Evolutionary conservation across 2,797 vertebrate genomes (phyloP), one percentile per base, ranked within the genome.

Genomic region (Bovichtus variegatus): DNA sequence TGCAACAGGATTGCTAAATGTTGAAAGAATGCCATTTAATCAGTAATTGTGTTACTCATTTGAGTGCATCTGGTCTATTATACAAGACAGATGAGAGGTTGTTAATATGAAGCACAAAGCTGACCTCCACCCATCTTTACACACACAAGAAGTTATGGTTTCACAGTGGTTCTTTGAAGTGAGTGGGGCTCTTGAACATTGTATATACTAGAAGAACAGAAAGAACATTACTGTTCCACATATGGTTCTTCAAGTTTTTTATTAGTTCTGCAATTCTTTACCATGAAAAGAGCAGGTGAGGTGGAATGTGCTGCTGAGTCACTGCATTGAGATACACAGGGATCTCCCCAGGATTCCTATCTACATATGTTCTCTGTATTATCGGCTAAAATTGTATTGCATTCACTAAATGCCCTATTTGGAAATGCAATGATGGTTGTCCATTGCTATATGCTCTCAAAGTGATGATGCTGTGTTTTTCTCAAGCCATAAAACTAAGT

Each of bases 11-110:
- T n/a, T n/a, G n/a, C n/a, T n/a, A n/a, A n/a, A n/a, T n/a, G n/a
- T n/a, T n/a, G n/a, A n/a, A n/a, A n/a, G n/a, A n/a, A n/a, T n/a
- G n/a, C n/a, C n/a, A n/a, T n/a, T n/a, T n/a, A n/a, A n/a, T n/a
- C n/a, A n/a, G n/a, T n/a, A n/a, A n/a, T 27, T 1, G 31, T 34
- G 34, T 34, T 34, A 34, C 8, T 34, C 6, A 2, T 34, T 34
- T 34, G 31, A 8, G 31, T 34, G 31, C 87, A 90, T 88, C 86
- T 92, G 88, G 81, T 80, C 91, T 82, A 76, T 85, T 91, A 87
- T 77, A 81, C 71, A 84, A 90, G 60, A 80, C 85, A 83, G 78
- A 93, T 92, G 87, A 94, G 86, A 89, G 68, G 67, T 77, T 76
- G 87, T 92, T 85, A 87, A 91, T 85, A 81, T 84, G 78, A 91